phyloP scores from a whole-genome alignment of 1,140 invertebrate genomes.

The Solenopsis fugax region DNA sequence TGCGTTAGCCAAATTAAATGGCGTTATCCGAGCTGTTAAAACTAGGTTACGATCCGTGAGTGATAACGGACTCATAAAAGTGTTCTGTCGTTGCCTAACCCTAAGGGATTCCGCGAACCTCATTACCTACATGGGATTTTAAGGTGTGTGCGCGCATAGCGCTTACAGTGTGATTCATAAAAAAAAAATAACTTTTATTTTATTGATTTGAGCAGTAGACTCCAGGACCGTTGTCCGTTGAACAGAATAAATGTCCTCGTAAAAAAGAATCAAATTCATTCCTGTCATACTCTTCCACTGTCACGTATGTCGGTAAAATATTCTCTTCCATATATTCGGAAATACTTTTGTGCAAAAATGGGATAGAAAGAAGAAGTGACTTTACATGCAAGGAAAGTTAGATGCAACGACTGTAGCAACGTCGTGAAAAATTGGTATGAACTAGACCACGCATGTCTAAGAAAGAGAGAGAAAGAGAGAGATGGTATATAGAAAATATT shows the following conservation, averaged over 20 bases:
- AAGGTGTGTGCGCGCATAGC: slow-evolving; percentile 44
- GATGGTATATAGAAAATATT: background rate
- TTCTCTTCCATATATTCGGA: background rate
- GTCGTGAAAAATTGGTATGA: slow-evolving; percentile 13
- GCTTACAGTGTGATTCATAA: slow-evolving; percentile 1
- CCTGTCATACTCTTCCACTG: background rate
- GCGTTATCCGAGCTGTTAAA: slow-evolving; percentile 41
- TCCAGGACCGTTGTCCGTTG: too few relatives aligned
- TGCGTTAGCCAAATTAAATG: slow-evolving; percentile 68
- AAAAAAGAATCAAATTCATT: slow-evolving; percentile 9
- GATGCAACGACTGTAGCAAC: background rate
- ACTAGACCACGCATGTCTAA: background rate
- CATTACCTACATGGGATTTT: slow-evolving; percentile 68
- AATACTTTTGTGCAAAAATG: background rate
- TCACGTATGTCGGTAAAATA: background rate
- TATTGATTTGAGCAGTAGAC: slow-evolving; percentile 37
- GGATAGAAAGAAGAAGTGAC: background rate
- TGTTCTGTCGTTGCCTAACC: slow-evolving; percentile 23
- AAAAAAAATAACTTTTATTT: slow-evolving; percentile 36
- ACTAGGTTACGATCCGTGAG: slow-evolving; percentile 58
- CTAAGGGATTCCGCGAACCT: slow-evolving; percentile 66
- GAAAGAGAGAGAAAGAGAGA: too few relatives aligned
- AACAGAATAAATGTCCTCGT: background rate
- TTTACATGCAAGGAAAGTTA: background rate
- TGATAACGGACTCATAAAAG: slow-evolving; percentile 51